These are phyloP conservation scores for Metopolophium dirhodum DNA, from an alignment of 1,140 invertebrate genomes.

Conservation along the genomic window DNA sequence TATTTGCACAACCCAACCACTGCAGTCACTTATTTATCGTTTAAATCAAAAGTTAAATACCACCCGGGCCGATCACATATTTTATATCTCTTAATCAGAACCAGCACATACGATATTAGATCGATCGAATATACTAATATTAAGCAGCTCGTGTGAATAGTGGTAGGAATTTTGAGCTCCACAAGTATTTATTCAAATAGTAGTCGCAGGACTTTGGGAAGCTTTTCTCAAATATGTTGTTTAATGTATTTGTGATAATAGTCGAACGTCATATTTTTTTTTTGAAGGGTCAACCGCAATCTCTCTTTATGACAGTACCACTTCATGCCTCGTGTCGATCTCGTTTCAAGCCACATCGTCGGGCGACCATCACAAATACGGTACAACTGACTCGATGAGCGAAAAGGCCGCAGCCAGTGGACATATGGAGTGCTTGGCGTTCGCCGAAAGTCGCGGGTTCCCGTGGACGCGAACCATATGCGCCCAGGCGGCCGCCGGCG, in stretches of 20 bases:
- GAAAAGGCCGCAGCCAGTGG: background rate
- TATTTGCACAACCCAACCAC: background rate
- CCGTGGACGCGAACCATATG: background rate
- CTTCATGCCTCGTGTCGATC: background rate
- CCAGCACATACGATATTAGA: background rate
- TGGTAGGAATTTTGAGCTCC: background rate
- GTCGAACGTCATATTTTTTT: background rate
- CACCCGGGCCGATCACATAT: too few relatives aligned
- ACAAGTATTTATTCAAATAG: background rate
- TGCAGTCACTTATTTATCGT: background rate
- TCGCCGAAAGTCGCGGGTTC: background rate
- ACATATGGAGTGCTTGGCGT: background rate
- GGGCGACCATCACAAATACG: background rate
- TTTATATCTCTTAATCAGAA: background rate
- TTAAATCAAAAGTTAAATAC: background rate
- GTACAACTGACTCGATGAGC: background rate
- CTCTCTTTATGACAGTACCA: background rate
- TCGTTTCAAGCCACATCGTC: background rate
- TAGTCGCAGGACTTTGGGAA: background rate
- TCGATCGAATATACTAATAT: background rate
- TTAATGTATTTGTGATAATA: background rate
- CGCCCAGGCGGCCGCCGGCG: background rate
- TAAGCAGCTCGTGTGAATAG: background rate
- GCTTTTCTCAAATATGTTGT: background rate
- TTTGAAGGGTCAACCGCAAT: background rate